Evolutionary conservation across 1,140 invertebrate genomes (phyloP).

Genomic region (Probaryconus sp.): DNA sequence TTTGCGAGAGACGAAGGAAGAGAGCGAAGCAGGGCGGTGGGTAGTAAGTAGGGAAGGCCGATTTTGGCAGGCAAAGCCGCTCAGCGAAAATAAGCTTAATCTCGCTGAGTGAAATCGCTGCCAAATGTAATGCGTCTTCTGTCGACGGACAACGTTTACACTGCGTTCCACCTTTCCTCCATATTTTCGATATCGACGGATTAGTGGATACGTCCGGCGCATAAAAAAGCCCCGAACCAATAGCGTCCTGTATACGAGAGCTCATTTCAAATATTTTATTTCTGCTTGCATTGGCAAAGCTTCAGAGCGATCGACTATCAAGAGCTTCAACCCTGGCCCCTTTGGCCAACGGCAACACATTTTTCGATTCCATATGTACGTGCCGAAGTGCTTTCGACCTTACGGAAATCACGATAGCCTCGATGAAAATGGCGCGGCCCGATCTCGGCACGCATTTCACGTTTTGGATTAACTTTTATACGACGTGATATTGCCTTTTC

Average conservation of each 20-base stretch:
- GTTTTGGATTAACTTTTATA: constrained; percentile 54
- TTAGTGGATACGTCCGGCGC: constrained; percentile 50
- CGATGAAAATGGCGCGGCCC: constrained; percentile 43
- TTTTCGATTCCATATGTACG: constrained; percentile 53
- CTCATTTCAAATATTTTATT: constrained; percentile 74
- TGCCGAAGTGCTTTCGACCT: constrained; percentile 54
- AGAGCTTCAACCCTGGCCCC: constrained; percentile 41
- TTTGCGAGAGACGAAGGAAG: constrained; percentile 20
- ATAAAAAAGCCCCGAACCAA: constrained; percentile 52
- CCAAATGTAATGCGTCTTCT: constrained; percentile 59
- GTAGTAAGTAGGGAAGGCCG: constrained; percentile 33
- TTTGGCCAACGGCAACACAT: constrained; percentile 50
- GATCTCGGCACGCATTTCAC: constrained; percentile 54
- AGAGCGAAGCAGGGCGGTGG: constrained; percentile 24
- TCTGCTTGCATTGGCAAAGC: constrained; percentile 67
- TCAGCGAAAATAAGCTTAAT: constrained; percentile 76
- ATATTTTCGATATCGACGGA: constrained; percentile 57
- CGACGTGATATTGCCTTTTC: constrained; percentile 50
- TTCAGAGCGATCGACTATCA: constrained; percentile 47
- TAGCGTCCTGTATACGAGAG: constrained; percentile 35
- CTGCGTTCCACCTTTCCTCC: constrained; percentile 38
- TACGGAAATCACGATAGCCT: constrained; percentile 53
- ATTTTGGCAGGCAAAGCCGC: constrained; percentile 68
- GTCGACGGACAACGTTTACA: constrained; percentile 45
- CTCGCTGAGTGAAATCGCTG: constrained; percentile 74